Evolutionary conservation across 2,113 vertebrate species (phyloP).

Genomic region (Pavo muticus): DNA sequence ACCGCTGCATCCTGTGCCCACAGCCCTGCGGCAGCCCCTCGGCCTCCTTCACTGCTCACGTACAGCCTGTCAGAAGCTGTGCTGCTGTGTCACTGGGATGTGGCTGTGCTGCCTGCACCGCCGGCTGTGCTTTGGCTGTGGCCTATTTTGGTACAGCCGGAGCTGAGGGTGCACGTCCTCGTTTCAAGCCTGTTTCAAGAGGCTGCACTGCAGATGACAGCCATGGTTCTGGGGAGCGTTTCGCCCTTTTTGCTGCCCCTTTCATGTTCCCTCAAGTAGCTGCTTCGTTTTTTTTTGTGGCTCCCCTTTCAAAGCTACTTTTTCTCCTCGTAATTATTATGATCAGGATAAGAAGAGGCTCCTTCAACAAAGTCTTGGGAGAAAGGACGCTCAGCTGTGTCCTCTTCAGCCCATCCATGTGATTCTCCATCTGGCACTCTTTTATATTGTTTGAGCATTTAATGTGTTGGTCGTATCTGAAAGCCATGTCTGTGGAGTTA

Average conservation of each 20-base stretch:
- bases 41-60: rapidly evolving
- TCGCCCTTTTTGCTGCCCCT: background rate
- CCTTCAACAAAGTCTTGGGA: background rate
- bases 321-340: background rate
- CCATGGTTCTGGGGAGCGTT: background rate
- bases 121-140: background rate
- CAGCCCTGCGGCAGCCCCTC: background rate
- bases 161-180: background rate
- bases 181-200: background rate
- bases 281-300: background rate
- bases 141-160: background rate
- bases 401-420: background rate
- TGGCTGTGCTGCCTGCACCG: background rate
- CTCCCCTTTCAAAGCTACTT: background rate
- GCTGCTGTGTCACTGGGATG: background rate
- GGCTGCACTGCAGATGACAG: background rate
- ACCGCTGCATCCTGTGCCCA: background rate
- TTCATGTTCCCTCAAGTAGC: background rate
- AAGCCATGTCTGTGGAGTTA: rapidly evolving
- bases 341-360: background rate
- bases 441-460: background rate
- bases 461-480: background rate
- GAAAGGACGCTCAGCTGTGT: background rate
- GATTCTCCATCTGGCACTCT: background rate
- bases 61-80: background rate